Evolutionary conservation across 2,888 invertebrate species (phyloP), one percentile per base, ranked within the genome.

Genomic region (Eucriotettix oculatus): DNA sequence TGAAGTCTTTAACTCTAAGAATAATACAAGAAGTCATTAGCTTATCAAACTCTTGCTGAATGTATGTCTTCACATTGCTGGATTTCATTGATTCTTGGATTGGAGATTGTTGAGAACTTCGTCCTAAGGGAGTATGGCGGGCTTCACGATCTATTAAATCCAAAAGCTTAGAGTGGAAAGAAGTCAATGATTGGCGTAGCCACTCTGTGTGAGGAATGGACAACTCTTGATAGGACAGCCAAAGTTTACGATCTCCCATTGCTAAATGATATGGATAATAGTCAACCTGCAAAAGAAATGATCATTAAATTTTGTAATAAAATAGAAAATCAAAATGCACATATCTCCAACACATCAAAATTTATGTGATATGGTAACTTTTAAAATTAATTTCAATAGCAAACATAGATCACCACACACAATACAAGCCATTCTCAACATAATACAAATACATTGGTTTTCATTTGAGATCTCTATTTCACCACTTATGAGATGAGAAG

Each of bases 231-330:
- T 86, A 87, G 63, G 87, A 86, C 52, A 90, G 83, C 97, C 97
- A 97, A 72, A 92, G 90, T 65, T 86, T 82, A 61, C 96, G 79
- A 71, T 90, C 90, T 43, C 88, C 86, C 68, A 88, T 84, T 42
- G 95, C 94, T 69, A 91, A 81, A 75, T 98, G 96, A 76, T 94
- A 97, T 0, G 99, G 98, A 77, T 98, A 99, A 70, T 90, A 87
- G 73, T 99, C 97, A 1, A 96, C 79, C 63, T 70, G 56, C 29
- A 42, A 10, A 54, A 53, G 16, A 42, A 59, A 16, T 17, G 48
- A n/a, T 48, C 11, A 14, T 17, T n/a, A 3, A 48, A 48, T 2
- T 48, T 1, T 48, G 16, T n/a, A 48, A 48, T 12, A 9, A 16
- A 16, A 48, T 48, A 10, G 48, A 48, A 9, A 48, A 14, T 48